A percentile compares a stretch with the other conserved stretches of the same genome.
phyloP scores from a whole-genome alignment of 2,797 vertebrate genomes.

The Mastacembelus armatus region DNA sequence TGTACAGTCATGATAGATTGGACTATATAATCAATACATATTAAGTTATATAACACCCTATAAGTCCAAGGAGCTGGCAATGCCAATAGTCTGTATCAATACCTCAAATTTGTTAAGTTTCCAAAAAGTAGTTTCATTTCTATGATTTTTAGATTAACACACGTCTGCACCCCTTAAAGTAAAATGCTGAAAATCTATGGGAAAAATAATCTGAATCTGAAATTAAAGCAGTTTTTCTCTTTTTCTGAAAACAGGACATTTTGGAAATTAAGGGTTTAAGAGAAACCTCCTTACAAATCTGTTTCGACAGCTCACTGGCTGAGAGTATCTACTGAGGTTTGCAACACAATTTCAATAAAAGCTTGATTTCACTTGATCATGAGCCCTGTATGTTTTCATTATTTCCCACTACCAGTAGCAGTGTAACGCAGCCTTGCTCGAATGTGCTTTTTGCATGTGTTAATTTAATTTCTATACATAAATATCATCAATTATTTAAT shows the following conservation, averaged over 20 bases:
- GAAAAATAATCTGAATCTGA: background rate
- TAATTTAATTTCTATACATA: constrained; percentile 25
- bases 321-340: constrained; percentile 23
- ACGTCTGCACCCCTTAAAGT: background rate
- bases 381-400: constrained; percentile 35
- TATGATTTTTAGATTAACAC: background rate
- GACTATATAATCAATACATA: too few relatives aligned
- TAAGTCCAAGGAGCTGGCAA: background rate
- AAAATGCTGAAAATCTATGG: background rate
- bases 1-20: background rate
- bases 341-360: constrained; percentile 35
- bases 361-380: constrained; percentile 37
- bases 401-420: constrained; percentile 1
- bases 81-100: background rate
- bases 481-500: constrained; percentile 20
- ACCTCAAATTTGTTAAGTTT: background rate
- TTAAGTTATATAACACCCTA: too few relatives aligned
- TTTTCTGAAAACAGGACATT: constrained; percentile 22
- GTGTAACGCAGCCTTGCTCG: background rate
- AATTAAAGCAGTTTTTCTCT: constrained; percentile 28
- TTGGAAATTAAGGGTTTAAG: constrained; percentile 27
- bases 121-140: too few relatives aligned
- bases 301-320: constrained; percentile 53
- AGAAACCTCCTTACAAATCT: constrained; percentile 57
- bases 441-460: constrained; percentile 17